phyloP scores from a whole-genome alignment of 2,797 vertebrate species.

The Rhinophrynus dorsalis region DNA sequence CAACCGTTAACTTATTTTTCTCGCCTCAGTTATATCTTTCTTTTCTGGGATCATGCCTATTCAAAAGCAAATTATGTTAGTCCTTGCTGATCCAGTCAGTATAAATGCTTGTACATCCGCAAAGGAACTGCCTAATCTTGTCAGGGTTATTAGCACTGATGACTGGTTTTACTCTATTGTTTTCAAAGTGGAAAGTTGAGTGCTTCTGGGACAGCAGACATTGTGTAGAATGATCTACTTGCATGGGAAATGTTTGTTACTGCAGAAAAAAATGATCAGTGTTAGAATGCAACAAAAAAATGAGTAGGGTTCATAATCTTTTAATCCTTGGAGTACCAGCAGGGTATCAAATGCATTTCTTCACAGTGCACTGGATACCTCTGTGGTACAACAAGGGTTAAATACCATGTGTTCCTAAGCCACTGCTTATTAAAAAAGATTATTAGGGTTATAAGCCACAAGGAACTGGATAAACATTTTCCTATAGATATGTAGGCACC shows the following conservation, averaged over 20 bases:
- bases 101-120: conserved; percentile 17
- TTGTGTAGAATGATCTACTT: not conserved
- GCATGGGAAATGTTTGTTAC: not conserved
- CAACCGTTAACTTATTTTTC: conserved; percentile 1
- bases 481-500: too few species aligned
- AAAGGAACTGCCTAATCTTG: conserved; percentile 29
- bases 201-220: conserved; percentile 2
- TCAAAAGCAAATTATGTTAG: conserved; percentile 38
- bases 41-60: conserved; percentile 36
- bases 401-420: too few species aligned
- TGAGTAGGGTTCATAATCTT: too few species aligned
- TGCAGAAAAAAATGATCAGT: not conserved
- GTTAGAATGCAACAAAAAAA: not conserved
- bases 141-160: conserved; percentile 37
- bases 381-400: too few species aligned
- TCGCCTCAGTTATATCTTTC: conserved; percentile 30
- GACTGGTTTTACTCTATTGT: conserved; percentile 15
- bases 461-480: too few species aligned
- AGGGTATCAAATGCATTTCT: too few species aligned
- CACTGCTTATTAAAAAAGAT: too few species aligned
- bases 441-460: too few species aligned
- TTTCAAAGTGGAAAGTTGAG: not conserved
- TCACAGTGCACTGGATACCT: too few species aligned
- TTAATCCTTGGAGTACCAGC: too few species aligned
- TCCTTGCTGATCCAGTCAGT: conserved; percentile 12